A percentile compares a stretch with the other conserved stretches of the same genome.
Conservation (phyloP, 2,113 vertebrate species). For the Heterotilapia buettikoferi region DNA sequence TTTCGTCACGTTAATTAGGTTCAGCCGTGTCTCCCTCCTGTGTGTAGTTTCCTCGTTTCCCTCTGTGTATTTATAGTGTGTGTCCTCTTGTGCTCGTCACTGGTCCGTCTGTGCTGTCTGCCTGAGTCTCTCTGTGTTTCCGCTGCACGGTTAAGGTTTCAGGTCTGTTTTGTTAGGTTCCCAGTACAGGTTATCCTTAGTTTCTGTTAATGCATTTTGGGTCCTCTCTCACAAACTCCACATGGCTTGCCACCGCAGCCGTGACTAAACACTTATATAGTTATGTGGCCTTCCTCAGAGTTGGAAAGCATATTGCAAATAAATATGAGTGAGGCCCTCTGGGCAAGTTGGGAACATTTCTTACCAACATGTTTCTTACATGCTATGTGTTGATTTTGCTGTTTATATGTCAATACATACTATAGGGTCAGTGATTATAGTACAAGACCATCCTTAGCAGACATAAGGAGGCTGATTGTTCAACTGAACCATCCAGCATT, state of each 20-base stretch:
- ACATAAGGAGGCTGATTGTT: not conserved
- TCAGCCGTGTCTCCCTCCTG: not conserved
- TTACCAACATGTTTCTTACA: not conserved
- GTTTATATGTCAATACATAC: not conserved
- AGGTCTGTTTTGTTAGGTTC: not conserved
- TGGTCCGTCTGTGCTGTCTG: fast-evolving
- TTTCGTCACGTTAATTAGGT: not conserved
- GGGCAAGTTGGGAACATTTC: not conserved
- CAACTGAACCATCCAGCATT: not conserved
- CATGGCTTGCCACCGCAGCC: fast-evolving
- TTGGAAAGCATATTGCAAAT: not conserved
- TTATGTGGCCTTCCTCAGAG: not conserved
- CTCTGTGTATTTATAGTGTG: not conserved
- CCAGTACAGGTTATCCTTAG: not conserved
- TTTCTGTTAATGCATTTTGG: not conserved
- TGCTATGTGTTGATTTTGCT: not conserved
- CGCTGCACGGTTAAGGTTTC: fast-evolving
- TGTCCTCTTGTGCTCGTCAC: not conserved
- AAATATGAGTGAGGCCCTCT: not conserved
- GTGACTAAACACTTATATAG: not conserved
- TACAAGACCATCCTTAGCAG: not conserved
- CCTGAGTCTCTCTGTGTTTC: not conserved
- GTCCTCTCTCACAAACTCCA: not conserved
- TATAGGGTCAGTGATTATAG: not conserved
- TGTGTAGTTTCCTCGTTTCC: not conserved